Evolutionary conservation across 1,140 invertebrate genomes (phyloP).

Genomic region (Listronotus oregonensis): DNA sequence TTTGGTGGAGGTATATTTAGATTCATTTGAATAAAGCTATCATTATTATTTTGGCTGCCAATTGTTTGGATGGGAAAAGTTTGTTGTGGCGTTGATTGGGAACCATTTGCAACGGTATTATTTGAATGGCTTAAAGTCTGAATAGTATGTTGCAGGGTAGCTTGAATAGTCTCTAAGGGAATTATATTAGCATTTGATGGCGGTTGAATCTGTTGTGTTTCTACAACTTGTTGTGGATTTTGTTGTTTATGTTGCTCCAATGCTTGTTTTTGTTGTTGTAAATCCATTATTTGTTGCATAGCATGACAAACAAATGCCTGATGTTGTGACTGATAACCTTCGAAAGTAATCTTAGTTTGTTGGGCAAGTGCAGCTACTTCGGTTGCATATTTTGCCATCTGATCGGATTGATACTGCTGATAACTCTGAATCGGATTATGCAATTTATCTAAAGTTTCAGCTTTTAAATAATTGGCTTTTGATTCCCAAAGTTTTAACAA

Average conservation of each 20-base stretch:
- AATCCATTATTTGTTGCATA: slow-evolving; percentile 82
- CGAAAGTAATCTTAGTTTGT: slow-evolving; percentile 56
- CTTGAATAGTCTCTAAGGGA: slow-evolving; percentile 47
- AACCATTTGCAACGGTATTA: slow-evolving; percentile 28
- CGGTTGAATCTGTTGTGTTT: slow-evolving; percentile 31
- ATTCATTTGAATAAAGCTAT: slow-evolving; percentile 15
- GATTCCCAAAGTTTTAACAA: slow-evolving; percentile 93
- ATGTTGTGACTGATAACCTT: slow-evolving; percentile 87
- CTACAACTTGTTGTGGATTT: slow-evolving; percentile 54
- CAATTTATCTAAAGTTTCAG: slow-evolving; percentile 82
- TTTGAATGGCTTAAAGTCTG: slow-evolving; percentile 43
- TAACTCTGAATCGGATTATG: slow-evolving; percentile 78
- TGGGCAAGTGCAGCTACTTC: slow-evolving; percentile 67
- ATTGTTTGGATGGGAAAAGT: slow-evolving; percentile 30
- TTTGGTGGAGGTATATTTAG: slow-evolving; percentile 31
- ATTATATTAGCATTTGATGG: slow-evolving; percentile 40
- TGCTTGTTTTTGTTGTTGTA: slow-evolving; percentile 79
- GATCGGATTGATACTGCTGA: slow-evolving; percentile 81
- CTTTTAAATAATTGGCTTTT: slow-evolving; percentile 91
- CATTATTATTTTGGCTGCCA: slow-evolving; percentile 14
- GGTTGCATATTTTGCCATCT: slow-evolving; percentile 77
- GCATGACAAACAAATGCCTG: slow-evolving; percentile 92
- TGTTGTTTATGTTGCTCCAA: slow-evolving; percentile 68
- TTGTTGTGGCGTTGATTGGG: slow-evolving; percentile 26
- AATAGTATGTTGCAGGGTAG: slow-evolving; percentile 47